Evolutionary conservation across 2,888 invertebrate genomes (phyloP), one percentile per base, ranked within the genome.

Genomic region (Mythimna loreyi): DNA sequence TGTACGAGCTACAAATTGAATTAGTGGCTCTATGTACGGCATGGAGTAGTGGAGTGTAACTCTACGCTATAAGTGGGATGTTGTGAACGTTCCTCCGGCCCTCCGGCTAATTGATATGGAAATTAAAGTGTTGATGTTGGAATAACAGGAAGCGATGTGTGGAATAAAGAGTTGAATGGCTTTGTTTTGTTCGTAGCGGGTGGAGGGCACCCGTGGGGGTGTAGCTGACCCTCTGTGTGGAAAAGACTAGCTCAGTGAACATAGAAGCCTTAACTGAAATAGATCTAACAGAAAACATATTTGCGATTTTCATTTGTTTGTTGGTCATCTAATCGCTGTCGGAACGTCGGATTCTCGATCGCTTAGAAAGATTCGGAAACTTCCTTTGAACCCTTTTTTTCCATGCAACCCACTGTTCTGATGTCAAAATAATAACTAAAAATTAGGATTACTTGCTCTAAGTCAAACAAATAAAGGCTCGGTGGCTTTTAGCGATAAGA

Each of bases 1-100:
- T 72, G 74, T 74, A 63, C 80, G 83, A 69, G 81, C 80, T 78
- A 78, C 84, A 84, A 79, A 85, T 85, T 85, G 81, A 81, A 85
- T 85, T 85, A 84, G 84, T 76, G 66, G 65, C 67, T 70, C 74
- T 71, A 75, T 65, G 71, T 63, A 36, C 28, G 57, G 66, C 62
- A 49, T 59, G 58, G 58, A 70, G 70, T 70, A 43, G 53, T 70
- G 7, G 78, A 61, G 69, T 65, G 33, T 50, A 25, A 25, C 16
- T 50, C 25, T 50, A 25, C 55, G 61, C 71, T 25, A 36, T 43
- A 68, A 74, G 80, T 80, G 80, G 76, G 76, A 80, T 64, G 80
- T 75, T 43, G 61, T 68, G 78, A 49, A 53, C 33, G 56, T 43
- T 28, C 23, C 43, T 11, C 67, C 45, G 50, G 60, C 63, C 47